Base-by-base conservation (phyloP, 2,888 invertebrate species). In the Heliconius ismenius region DNA sequence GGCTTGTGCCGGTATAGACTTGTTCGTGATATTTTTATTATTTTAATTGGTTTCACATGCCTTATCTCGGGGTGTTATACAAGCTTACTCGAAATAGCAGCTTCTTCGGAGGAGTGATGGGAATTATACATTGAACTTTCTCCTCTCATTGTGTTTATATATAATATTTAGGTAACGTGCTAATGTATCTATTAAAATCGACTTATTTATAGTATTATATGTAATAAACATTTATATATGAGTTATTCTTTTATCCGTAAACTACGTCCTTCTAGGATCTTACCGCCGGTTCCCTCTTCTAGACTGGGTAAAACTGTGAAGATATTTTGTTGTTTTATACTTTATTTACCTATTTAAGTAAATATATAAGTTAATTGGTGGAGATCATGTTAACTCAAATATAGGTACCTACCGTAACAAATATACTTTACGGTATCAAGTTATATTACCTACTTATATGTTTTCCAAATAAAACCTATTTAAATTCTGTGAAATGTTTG, bases 11-110 rank as follows among this genome's bases (percentile, higher is more conserved):
- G 62, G 7, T 88, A 86, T 80, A 86, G 84, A 60, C 81, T 88
- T 39, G 7, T 86, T 9, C 82, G 87, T 6, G 90, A 89, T 78
- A 9, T 87, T 0, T 0, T 83, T 15, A 88, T 91, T 62, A 80
- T 90, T 3, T 0, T 86, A 0, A 18, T 86, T 2, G 89, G 90
- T 21, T 0, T 82, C 3, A 39, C 80, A 4, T 86, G 86, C 73
- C 86, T 90, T 15, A 0, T 82, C 13, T 79, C 89, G 15, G 90
- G 90, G 36, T 86, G 86, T 76, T 90, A 89, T 72, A 86, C 88
- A 3, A 88, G 87, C 78, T 3, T 89, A 4, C 74, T 86, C 10
- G 90, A 90, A 79, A 89, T 90, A 63, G 43, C 80, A 21, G 75
- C 81, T 4, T 69, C 76, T 21, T 26, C 32, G 28, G 74, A 76